phyloP scores from a whole-genome alignment of 2,888 invertebrate genomes.

The Caenorhabditis sp. region DNA sequence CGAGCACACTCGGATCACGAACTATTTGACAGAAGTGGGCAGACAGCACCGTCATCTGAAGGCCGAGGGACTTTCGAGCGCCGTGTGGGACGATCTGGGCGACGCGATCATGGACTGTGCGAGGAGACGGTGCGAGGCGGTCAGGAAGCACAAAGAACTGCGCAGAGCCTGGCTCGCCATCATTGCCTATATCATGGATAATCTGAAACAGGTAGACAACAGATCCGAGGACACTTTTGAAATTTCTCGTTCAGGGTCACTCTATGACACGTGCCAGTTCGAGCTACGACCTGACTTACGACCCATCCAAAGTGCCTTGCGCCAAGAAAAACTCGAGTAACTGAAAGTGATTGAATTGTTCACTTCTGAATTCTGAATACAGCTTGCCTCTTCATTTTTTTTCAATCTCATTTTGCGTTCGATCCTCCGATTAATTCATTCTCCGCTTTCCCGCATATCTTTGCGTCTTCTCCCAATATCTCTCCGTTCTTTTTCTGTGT shows the following conservation, averaged over 20 bases:
- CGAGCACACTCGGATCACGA: constrained; percentile 64
- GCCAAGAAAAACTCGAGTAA: constrained; percentile 48
- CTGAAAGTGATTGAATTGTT: constrained; percentile 9
- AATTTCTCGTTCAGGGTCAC: constrained; percentile 70
- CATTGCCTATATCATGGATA: constrained; percentile 75
- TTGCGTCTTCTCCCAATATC: constrained; percentile 16
- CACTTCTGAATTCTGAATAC: neutral
- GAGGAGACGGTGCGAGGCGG: constrained; percentile 66
- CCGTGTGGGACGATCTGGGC: constrained; percentile 75
- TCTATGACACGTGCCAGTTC: constrained; percentile 63
- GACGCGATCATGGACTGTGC: constrained; percentile 74
- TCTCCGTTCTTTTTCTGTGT: constrained; percentile 31
- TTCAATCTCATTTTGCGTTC: too few species aligned
- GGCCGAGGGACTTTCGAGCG: constrained; percentile 68
- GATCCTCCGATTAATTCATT: neutral
- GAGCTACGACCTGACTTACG: constrained; percentile 60
- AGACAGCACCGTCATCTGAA: constrained; percentile 67
- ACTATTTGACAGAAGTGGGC: constrained; percentile 71
- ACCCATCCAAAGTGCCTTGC: constrained; percentile 40
- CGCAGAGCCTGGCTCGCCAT: constrained; percentile 75
- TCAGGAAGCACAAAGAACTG: constrained; percentile 75
- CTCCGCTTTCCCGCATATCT: constrained; percentile 8
- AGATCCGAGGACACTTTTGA: neutral
- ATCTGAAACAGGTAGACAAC: constrained; percentile 70
- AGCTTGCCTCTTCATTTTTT: neutral